Conservation (phyloP, 2,888 invertebrate genomes). For the Nomada ferruginata region DNA sequence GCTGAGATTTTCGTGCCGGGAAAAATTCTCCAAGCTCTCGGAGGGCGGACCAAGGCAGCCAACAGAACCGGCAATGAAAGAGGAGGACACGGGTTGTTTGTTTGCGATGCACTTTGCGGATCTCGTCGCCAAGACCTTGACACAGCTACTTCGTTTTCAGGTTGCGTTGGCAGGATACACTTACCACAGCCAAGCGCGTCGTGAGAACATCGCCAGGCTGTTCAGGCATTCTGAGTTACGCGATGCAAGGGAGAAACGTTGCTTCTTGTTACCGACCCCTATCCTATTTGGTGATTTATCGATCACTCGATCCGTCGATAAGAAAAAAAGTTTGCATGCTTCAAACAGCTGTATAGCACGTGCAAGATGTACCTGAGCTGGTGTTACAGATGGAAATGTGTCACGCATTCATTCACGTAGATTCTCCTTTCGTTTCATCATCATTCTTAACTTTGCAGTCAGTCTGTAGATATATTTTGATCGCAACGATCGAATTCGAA, state of each 20-base stretch:
- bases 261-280: not conserved
- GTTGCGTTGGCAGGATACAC: slow-evolving; percentile 35
- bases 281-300: not conserved
- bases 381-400: too few species aligned
- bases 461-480: too few species aligned
- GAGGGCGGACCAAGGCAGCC: not conserved
- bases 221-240: not conserved
- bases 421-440: too few species aligned
- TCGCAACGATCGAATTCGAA: too few species aligned
- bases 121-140: slow-evolving; percentile 50
- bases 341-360: too few species aligned
- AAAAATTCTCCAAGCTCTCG: slow-evolving; percentile 5
- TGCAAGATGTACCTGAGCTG: too few species aligned
- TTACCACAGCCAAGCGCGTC: slow-evolving; percentile 12
- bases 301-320: too few species aligned
- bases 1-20: slow-evolving; percentile 13
- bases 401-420: too few species aligned
- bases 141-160: slow-evolving; percentile 52
- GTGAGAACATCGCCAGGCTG: not conserved
- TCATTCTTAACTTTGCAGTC: too few species aligned
- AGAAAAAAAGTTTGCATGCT: too few species aligned
- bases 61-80: not conserved
- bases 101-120: slow-evolving; percentile 51
- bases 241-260: slow-evolving; percentile 8
- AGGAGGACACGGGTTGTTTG: slow-evolving; percentile 41